Conservation (phyloP, 2,888 invertebrate genomes). For the Pseudoips prasinana region DNA sequence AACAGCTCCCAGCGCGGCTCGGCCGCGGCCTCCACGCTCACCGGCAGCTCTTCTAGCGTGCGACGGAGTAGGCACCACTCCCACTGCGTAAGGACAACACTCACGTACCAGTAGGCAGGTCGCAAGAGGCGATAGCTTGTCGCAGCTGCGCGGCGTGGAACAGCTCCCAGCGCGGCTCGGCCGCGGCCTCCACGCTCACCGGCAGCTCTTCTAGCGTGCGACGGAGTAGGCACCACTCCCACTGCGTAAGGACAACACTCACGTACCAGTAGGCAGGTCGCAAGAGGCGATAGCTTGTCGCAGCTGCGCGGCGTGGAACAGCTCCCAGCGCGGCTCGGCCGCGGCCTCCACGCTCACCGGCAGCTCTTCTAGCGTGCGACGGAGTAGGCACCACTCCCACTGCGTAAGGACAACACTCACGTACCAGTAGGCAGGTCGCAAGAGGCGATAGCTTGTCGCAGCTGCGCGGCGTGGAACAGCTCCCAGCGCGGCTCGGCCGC, state of each 20-base stretch:
- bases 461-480: conserved; percentile 66
- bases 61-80: conserved; percentile 71
- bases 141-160: conserved; percentile 67
- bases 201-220: conserved; percentile 60
- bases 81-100: conserved; percentile 60
- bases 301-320: conserved; percentile 68
- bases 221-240: conserved; percentile 72
- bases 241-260: conserved; percentile 47
- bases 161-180: conserved; percentile 71
- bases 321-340: conserved; percentile 67
- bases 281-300: conserved; percentile 64
- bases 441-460: conserved; percentile 61
- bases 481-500: conserved; percentile 68
- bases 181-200: conserved; percentile 47
- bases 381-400: conserved; percentile 72
- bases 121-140: conserved; percentile 65
- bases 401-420: conserved; percentile 42
- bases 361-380: conserved; percentile 58
- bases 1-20: conserved; percentile 75
- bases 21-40: conserved; percentile 44
- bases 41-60: conserved; percentile 57
- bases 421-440: conserved; percentile 64
- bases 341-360: conserved; percentile 53
- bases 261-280: conserved; percentile 59
- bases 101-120: conserved; percentile 54